Base-by-base conservation (phyloP, 2,888 invertebrate genomes). In the Cheilosia vulpina region DNA sequence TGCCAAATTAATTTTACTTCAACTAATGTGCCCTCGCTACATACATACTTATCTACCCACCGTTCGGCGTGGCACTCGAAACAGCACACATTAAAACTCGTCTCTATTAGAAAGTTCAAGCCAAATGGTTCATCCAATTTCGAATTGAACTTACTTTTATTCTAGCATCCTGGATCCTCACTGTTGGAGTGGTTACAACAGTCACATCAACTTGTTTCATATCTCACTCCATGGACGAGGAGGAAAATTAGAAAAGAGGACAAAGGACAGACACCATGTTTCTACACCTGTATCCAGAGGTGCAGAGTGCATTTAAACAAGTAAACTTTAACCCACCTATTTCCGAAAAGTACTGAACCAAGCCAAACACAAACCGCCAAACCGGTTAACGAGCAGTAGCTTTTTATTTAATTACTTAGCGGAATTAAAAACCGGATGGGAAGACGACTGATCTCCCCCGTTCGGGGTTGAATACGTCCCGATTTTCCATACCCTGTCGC, bases 391-490 rank as follows among this genome's bases (percentile, higher is more conserved):
- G 75, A 75, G 69, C 53, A 71, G 55, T 73, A 71, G 80, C 80
- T 84, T 80, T 84, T 80, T 69, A 84, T 84, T 80, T 84, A 84
- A 84, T 84, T 84, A 84, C 80, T 76, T 69, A 41, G 53, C 57
- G 69, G 27, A 52, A 78, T 53, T 43, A 55, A 47, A 62, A 63
- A 31, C 50, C 45, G 68, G 68, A 63, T 34, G 52, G 53, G 60
- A 50, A 62, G 58, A 71, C 24, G 38, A 57, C 57, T 15, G 31
- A 47, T 71, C 38, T 38, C 38, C 13, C 13, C 41, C 13, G 50
- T 47, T 53, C 27, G 13, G 53, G 47, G 47, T 72, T 50, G 38
- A 41, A 47, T 57, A 55, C 55, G 21, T 60, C n/a, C 68, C 57
- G 63, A 58, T 65, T 57, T 57, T n/a, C 27, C 43, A 62, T 45